These are phyloP conservation scores for Chelmon rostratus DNA, from an alignment of 2,797 vertebrate species.

Conservation along the genomic window DNA sequence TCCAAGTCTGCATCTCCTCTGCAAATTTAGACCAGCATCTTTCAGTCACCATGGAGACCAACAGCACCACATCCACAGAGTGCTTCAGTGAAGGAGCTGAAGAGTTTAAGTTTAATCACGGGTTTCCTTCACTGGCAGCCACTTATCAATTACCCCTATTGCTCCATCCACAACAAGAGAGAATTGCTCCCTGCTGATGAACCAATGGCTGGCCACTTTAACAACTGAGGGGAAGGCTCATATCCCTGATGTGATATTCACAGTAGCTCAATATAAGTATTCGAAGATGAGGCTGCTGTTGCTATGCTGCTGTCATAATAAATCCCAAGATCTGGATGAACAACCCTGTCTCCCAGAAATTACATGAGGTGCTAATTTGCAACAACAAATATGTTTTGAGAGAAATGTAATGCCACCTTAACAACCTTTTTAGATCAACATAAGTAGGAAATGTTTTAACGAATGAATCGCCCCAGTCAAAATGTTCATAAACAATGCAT, in stretches of 20 bases:
- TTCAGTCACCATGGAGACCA: conserved; percentile 68
- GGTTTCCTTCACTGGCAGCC: conserved; percentile 47
- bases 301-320: not conserved
- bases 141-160: conserved; percentile 66
- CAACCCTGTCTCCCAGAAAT: not conserved
- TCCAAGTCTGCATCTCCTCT: conserved; percentile 35
- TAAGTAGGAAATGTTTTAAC: not conserved
- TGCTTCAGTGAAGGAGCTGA: conserved; percentile 32
- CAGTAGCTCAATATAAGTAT: not conserved
- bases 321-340: not conserved
- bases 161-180: conserved; percentile 33
- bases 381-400: not conserved
- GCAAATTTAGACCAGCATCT: conserved; percentile 46
- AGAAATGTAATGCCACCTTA: not conserved
- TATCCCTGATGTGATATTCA: conserved; percentile 11
- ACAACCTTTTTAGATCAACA: not conserved
- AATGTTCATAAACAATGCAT: not conserved
- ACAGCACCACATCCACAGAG: conserved; percentile 13
- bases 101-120: conserved; percentile 66
- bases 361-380: not conserved
- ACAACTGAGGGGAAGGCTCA: not conserved
- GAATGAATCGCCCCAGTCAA: not conserved
- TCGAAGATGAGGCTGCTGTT: not conserved
- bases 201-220: conserved; percentile 2
- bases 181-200: conserved; percentile 20